Evolutionary conservation across 1,140 invertebrate species (phyloP).

Genomic region (Trachelipus rathkii): DNA sequence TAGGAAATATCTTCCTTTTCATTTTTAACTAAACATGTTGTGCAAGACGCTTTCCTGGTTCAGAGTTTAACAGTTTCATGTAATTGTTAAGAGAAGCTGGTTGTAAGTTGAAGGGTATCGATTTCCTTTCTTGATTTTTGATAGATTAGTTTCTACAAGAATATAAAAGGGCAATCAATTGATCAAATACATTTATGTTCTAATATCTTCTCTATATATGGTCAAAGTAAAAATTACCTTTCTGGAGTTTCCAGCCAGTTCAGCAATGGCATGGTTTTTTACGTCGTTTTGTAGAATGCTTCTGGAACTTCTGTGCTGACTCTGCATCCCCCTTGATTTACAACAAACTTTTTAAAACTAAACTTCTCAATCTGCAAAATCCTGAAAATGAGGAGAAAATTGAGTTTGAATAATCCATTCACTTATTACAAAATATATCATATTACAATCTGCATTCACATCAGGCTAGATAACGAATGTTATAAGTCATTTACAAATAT

Average conservation of each 20-base stretch:
- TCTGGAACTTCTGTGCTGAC: slow-evolving; percentile 64
- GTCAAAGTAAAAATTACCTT: not conserved
- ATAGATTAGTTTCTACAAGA: not conserved
- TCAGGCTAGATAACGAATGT: too few relatives aligned
- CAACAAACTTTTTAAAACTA: slow-evolving; percentile 70
- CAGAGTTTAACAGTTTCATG: slow-evolving; percentile 47
- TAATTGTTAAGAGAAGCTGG: slow-evolving; percentile 32
- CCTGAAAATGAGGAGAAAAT: slow-evolving; percentile 49
- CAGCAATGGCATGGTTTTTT: slow-evolving; percentile 40
- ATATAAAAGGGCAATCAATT: not conserved
- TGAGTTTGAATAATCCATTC: not conserved
- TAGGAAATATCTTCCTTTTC: slow-evolving; percentile 50
- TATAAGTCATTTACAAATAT: too few relatives aligned
- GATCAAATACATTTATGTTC: not conserved
- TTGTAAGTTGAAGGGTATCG: too few relatives aligned
- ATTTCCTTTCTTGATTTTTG: not conserved
- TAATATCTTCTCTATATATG: not conserved
- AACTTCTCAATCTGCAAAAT: slow-evolving; percentile 80
- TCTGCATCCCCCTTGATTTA: slow-evolving; percentile 69
- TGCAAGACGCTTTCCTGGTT: slow-evolving; percentile 55
- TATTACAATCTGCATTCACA: slow-evolving; percentile 13
- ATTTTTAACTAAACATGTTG: slow-evolving; percentile 54
- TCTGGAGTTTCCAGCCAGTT: slow-evolving; percentile 24
- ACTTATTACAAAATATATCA: not conserved
- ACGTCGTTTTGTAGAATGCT: slow-evolving; percentile 59